These are phyloP conservation scores for Heliconius aoede DNA, from an alignment of 2,888 invertebrate genomes.

Conservation along the genomic window DNA sequence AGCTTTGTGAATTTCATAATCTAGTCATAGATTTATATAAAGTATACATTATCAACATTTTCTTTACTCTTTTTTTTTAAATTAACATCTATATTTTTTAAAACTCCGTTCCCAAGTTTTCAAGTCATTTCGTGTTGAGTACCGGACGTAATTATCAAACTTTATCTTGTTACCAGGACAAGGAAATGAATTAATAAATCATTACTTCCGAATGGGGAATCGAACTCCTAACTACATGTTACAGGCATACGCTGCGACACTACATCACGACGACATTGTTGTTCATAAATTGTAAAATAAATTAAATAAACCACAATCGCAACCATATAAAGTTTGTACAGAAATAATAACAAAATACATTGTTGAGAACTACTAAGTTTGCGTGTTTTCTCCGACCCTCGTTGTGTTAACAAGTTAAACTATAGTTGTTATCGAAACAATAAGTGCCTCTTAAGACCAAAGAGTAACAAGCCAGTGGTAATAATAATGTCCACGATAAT, in stretches of 20 bases:
- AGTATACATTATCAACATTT: neutral
- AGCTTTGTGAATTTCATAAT: neutral
- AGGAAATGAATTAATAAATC: neutral
- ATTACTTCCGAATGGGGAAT: neutral
- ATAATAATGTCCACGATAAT: too few relatives aligned
- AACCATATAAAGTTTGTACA: neutral
- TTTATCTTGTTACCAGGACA: too few relatives aligned
- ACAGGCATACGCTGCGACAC: neutral
- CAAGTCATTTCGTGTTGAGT: neutral
- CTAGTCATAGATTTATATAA: neutral
- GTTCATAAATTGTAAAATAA: neutral
- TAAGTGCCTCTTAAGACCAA: conserved; percentile 15
- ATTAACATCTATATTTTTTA: neutral
- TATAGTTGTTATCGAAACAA: conserved; percentile 21
- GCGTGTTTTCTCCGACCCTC: conserved; percentile 3
- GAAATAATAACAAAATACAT: neutral
- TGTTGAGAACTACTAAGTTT: neutral
- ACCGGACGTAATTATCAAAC: neutral
- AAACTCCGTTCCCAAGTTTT: neutral
- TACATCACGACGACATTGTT: neutral
- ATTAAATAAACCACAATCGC: neutral
- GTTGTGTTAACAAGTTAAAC: conserved; percentile 13
- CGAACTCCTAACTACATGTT: neutral
- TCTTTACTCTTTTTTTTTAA: neutral
- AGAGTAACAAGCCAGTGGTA: conserved; percentile 15